Evolutionary conservation across 2,113 vertebrate species (phyloP), one percentile per base, ranked within the genome.

Genomic region (Zeus faber): DNA sequence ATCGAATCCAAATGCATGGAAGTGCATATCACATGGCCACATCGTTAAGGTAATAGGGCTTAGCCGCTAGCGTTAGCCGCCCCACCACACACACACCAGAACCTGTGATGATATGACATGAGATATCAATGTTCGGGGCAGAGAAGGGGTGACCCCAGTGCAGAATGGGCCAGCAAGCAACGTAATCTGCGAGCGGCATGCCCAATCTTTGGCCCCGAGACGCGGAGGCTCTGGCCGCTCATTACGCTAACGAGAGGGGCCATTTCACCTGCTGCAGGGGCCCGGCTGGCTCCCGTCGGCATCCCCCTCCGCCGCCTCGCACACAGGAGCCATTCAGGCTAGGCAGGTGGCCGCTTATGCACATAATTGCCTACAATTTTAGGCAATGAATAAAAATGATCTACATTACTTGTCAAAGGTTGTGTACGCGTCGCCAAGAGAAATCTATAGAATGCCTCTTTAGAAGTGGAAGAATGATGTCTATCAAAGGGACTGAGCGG

Each of bases 341-440:
- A 96, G 94, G 96, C 97, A 99, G 97, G 96, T 99, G 97, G 96
- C 94, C 93, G 95, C 92, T 97, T 96, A 96, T 93, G 89, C 93
- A 95, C 92, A 94, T 98, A 99, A 99, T 99, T 98, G 95, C 96
- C 92, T 94, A 98, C 97, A 99, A 99, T 99, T 99, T 98, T 95
- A 95, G 94, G 94, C 96, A 97, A 97, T 99, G 96, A 99, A 99
- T 99, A 97, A 98, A 98, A 99, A 98, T 98, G 93, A 96, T 97
- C 94, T 96, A 96, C 95, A 97, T 98, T 98, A 96, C 95, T 98
- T 96, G 95, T 96, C 95, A 98, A 98, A 99, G 95, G 96, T 98
- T 98, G 94, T 91, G 93, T 96, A 92, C 93, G 92, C 93, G 91
- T 91, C 94, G 91, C 93, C 92, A 95, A 98, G 93, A 91, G 92